Evolutionary conservation across 1,140 invertebrate genomes (phyloP).

Genomic region (Drosophila ogumai): DNA sequence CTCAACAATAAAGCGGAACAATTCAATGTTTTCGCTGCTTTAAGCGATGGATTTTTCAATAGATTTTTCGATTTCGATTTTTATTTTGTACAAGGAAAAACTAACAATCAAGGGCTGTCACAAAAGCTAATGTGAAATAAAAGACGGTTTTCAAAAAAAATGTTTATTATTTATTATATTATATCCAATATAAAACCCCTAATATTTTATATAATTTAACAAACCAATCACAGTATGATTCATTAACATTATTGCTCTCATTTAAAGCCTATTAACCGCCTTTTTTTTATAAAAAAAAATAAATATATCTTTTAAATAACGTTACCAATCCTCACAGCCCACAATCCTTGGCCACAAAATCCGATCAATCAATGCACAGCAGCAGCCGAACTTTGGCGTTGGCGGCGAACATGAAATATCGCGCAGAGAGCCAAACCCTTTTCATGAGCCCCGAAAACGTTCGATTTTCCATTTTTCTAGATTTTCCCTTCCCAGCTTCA

Average conservation of each 20-base stretch:
- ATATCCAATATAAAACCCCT: too few relatives aligned
- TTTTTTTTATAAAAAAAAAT: neutral
- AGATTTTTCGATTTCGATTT: constrained; percentile 6
- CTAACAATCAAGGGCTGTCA: neutral
- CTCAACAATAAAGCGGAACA: constrained; percentile 55
- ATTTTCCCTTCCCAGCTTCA: constrained; percentile 48
- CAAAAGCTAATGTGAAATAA: neutral
- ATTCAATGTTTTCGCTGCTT: constrained; percentile 76
- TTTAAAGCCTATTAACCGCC: neutral
- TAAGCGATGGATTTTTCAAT: constrained; percentile 32
- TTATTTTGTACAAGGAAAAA: neutral
- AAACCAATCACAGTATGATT: neutral
- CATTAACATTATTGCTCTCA: too few relatives aligned
- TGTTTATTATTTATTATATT: too few relatives aligned
- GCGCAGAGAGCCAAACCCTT: constrained; percentile 75
- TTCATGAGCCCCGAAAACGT: constrained; percentile 66
- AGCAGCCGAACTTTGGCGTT: constrained; percentile 64
- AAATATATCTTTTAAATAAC: neutral
- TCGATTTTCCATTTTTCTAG: constrained; percentile 15
- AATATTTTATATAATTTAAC: neutral
- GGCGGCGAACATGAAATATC: constrained; percentile 83
- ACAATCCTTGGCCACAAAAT: constrained; percentile 42
- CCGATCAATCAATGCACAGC: constrained; percentile 72
- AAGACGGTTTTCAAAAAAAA: neutral
- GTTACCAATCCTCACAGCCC: constrained; percentile 9